phyloP scores from a whole-genome alignment of 1,140 invertebrate genomes.

The Neodiprion fabricii region DNA sequence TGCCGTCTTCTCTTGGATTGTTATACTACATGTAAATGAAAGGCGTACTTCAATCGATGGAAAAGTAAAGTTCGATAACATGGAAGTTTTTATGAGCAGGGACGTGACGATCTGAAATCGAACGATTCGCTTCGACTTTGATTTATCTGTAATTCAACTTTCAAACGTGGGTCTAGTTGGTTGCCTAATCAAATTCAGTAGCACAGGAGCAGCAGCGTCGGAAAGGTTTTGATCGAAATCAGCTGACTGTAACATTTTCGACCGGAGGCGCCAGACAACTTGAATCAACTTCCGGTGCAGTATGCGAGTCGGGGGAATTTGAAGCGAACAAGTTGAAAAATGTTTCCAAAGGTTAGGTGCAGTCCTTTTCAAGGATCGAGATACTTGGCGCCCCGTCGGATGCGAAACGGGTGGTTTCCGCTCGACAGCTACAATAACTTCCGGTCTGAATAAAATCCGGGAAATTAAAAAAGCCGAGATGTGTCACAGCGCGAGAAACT shows the following conservation, averaged over 20 bases:
- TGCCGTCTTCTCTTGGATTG: too few species aligned
- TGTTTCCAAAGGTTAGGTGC: not conserved
- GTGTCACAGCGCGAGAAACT: not conserved
- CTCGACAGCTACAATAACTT: conserved; percentile 1
- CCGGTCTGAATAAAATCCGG: not conserved
- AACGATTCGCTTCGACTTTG: too few species aligned
- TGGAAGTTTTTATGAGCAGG: too few species aligned
- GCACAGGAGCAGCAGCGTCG: too few species aligned
- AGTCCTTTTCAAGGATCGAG: not conserved
- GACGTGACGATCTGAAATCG: too few species aligned
- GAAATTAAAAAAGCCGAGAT: not conserved
- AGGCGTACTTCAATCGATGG: too few species aligned
- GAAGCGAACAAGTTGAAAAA: not conserved
- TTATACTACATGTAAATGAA: too few species aligned
- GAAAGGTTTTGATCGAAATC: not conserved
- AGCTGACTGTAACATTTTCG: not conserved
- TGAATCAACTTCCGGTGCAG: too few species aligned
- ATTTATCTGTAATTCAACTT: too few species aligned
- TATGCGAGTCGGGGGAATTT: not conserved
- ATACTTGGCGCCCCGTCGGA: not conserved
- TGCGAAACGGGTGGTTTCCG: not conserved
- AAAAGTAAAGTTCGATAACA: too few species aligned
- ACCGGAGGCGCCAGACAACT: not conserved
- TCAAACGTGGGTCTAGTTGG: too few species aligned
- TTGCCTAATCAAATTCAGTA: too few species aligned